Evolutionary conservation across 2,113 vertebrate species (phyloP), one percentile per base, ranked within the genome.

Genomic region (Bambusicola thoracicus): DNA sequence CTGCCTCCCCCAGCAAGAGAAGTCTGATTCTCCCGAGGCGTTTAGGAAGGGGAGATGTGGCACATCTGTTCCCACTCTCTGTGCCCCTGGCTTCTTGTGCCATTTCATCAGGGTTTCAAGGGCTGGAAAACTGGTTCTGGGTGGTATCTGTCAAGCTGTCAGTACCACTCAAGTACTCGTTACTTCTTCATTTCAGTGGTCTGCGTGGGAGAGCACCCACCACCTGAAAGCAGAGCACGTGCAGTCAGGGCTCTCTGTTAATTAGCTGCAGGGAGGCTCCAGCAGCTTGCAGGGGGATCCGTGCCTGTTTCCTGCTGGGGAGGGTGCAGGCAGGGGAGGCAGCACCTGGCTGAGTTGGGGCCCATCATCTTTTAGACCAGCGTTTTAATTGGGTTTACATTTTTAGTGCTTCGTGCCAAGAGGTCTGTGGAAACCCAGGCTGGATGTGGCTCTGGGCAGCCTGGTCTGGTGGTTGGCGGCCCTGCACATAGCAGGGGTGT

Each of bases 81-180:
- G 2, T 22, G 13, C 13, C n/a, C n/a, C 11, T 17, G 81, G 1
- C 16, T 67, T 34, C 20, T 38, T 51, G 38, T 75, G 8, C 8
- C 12, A 0, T 76, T 65, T 61, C 43, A 4, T 2, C 17, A 11
- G 2, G 2, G 15, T 20, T 20, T 49, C 36, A 41, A 21, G 69
- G 68, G 34, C 44, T 68, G 3, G 44, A 14, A 40, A 40, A 1
- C n/a, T 12, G 32, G 27, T 49, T 29, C 83, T 13, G 84, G 48
- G 29, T 51, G 87, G 27, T 16, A 29, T 41, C 14, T 85, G 80
- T 55, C 12, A 17, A 40, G 56, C 18, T 2, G 3, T 16, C 73
- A 22, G 1, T 27, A 25, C 27, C 13, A 3, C 58, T 59, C 48
- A 2, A 14, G 25, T 2, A 8, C 19, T 32, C 27, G 43, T 38